Base-by-base conservation (phyloP, 2,113 vertebrate species). In the Ranitomeya variabilis region DNA sequence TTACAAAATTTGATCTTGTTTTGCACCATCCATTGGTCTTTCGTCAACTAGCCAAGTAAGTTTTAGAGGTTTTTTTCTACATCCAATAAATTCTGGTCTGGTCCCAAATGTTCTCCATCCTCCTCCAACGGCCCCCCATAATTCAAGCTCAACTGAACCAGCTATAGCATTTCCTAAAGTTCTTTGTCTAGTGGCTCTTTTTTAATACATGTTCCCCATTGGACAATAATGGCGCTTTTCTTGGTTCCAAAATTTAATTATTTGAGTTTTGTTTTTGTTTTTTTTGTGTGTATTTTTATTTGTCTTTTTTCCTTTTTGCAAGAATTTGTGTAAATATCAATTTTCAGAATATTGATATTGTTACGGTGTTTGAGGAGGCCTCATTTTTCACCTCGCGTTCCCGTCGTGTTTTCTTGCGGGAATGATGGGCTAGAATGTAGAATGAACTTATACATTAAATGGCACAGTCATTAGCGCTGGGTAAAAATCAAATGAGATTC, bases 401-500 rank as follows among this genome's bases (percentile, higher is more conserved):
- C 7, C 15, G n/a, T 15, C 45, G 18, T 51, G 54, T 69, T 55
- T 55, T 26, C 45, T 54, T 7, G 37, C n/a, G 18, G 64, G n/a
- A 67, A 67, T 69, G 62, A 71, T 55, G 21, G 66, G 64, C 15
- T 66, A 31, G 51, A 71, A 84, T 55, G 71, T 69, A 54, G 21
- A 69, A 84, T 54, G 82, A 67, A 84, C 64, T 84, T 84, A 71
- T 18, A 69, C 66, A 6, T 55, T 84, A 84, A 84, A 54, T 71
- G 52, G 66, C 51, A 84, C 45, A 71, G 64, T 84, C 82, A 71
- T 84, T 84, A 69, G 67, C 23, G n/a, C 45, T 59, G 66, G 74
- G 64, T 54, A 85, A 89, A 45, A 89, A 89, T 85, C 26, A 85
- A 78, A 88, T 83, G 57, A 89, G 81, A 77, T 84, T 88, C 69